Evolutionary conservation across 2,888 invertebrate genomes (phyloP).

Genomic region (Mythimna impura): DNA sequence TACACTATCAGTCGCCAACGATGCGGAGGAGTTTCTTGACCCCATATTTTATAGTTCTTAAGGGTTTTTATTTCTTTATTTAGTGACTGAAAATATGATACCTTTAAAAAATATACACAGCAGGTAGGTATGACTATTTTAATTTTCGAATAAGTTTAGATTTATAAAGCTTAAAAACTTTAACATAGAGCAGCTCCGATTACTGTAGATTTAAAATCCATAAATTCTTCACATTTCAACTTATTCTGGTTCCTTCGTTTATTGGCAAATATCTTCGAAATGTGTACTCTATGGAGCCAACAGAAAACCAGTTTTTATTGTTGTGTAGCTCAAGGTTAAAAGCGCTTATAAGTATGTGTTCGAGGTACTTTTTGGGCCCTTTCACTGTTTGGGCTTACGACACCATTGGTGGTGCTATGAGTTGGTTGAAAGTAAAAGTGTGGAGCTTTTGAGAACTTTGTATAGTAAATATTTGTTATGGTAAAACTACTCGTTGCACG

Average conservation of each 20-base stretch:
- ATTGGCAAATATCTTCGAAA: slow-evolving; percentile 39
- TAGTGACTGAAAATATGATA: no score
- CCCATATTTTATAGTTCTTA: no score
- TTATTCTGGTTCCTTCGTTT: neutral
- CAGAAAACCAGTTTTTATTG: slow-evolving; percentile 47
- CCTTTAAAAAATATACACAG: no score
- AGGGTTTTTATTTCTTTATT: no score
- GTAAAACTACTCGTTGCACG: neutral
- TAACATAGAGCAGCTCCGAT: no score
- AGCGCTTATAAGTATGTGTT: slow-evolving; percentile 16
- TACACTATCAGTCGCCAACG: no score
- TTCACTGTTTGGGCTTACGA: slow-evolving; percentile 49
- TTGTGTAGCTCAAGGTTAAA: slow-evolving; percentile 42
- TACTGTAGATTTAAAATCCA: no score
- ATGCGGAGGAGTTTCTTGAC: no score
- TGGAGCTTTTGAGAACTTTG: slow-evolving; percentile 17
- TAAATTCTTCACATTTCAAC: neutral
- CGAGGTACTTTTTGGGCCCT: slow-evolving; percentile 48
- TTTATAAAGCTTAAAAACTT: no score
- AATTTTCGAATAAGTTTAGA: no score
- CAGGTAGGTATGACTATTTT: no score
- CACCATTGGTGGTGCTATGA: neutral
- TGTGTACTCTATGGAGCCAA: slow-evolving; percentile 10
- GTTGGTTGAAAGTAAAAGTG: slow-evolving; percentile 40
- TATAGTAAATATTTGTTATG: slow-evolving; percentile 4